phyloP scores from a whole-genome alignment of 2,797 vertebrate genomes.

The Takifugu rubripes region DNA sequence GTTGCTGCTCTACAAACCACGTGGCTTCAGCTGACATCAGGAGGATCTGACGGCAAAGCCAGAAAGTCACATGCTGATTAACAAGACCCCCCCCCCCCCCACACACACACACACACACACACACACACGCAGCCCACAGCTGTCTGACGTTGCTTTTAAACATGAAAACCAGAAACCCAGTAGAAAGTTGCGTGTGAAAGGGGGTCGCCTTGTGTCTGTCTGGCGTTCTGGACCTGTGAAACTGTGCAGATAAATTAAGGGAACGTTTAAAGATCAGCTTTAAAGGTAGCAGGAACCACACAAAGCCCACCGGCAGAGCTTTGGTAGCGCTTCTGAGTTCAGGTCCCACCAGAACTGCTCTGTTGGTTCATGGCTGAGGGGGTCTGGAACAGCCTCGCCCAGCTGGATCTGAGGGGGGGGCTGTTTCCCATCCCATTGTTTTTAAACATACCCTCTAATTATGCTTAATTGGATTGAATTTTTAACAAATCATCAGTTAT shows the following conservation, averaged over 20 bases:
- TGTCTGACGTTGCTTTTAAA: background rate
- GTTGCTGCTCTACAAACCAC: background rate
- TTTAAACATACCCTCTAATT: no score
- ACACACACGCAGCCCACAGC: slow-evolving; percentile 3
- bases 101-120: background rate
- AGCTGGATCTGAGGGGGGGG: background rate
- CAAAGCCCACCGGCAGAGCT: slow-evolving; percentile 41
- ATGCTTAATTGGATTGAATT: background rate
- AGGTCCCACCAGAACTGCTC: slow-evolving; percentile 17
- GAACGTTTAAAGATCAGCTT: slow-evolving; percentile 2
- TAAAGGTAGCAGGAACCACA: slow-evolving; percentile 40
- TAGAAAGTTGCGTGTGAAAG: slow-evolving; percentile 10
- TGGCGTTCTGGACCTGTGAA: slow-evolving; percentile 16
- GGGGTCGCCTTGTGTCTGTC: slow-evolving; percentile 1
- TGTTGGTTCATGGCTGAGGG: slow-evolving; percentile 2
- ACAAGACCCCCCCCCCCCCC: slow-evolving; percentile 3
- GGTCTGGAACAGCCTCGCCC: background rate
- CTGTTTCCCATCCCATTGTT: no score
- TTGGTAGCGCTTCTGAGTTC: slow-evolving; percentile 26
- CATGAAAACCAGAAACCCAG: slow-evolving; percentile 5
- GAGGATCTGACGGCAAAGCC: slow-evolving; percentile 21
- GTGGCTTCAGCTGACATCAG: slow-evolving; percentile 4
- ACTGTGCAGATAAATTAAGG: slow-evolving; percentile 11
- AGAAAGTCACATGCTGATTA: slow-evolving; percentile 10
- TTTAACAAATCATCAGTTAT: background rate